Evolutionary conservation across 2,797 vertebrate species (phyloP), one percentile per base, ranked within the genome.

Genomic region (Spinus olivaceus): DNA sequence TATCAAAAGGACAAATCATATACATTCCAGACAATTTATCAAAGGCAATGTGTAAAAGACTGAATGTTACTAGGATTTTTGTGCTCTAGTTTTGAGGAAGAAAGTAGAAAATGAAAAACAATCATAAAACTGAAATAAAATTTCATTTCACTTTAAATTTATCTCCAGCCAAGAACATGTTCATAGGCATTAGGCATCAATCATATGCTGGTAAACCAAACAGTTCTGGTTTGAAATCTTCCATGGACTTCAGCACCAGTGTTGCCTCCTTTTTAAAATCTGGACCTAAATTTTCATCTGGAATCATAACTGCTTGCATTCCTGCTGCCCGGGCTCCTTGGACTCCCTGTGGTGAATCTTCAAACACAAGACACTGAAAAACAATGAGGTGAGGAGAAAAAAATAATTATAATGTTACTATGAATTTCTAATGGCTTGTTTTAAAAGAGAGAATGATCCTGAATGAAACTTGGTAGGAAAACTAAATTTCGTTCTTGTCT

Each of bases 271-370:
- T 97, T 54, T 96, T 99, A 32, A 99, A 97, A 57, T 96, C 81
- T 12, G 84, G 96, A 92, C 98, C 97, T 92, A 99, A 93, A 60
- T 98, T 98, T 86, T 97, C 94, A 64, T 99, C 99, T 1, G 99
- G 99, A 82, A 99, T 97, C 99, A 99, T 99, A 92, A 99, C 98
- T 39, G 98, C 99, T 97, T 99, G 99, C 99, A 99, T 99, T 35
- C 98, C 98, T 0, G 98, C 99, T 5, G 97, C 97, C 60, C 98
- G 91, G 8, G 97, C 98, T 2, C 98, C 99, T 93, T 97, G 97
- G 47, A 99, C 98, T 4, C 99, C 99, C 10, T 98, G 98, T 60
- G 99, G 99, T 27, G 98, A 98, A 30, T 99, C 99, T 97, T 99
- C 99, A 92, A 99, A 99, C 80, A 99, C 99, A 93, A 99, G 96